Conservation (phyloP, 2,113 vertebrate genomes). For the Menidia beryllina region DNA sequence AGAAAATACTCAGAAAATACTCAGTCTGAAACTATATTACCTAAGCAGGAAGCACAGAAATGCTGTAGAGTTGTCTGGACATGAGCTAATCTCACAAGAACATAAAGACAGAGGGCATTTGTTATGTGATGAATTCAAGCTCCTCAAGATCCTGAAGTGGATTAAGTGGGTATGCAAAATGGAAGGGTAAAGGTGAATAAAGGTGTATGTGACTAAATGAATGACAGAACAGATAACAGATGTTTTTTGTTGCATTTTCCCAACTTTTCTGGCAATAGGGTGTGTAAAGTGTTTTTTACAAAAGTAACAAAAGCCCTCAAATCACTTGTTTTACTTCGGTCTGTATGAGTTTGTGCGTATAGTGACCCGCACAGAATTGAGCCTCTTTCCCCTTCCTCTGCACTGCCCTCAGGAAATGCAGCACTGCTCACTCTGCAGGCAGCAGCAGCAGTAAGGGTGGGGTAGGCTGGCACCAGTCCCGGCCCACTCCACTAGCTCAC, state of each 20-base stretch:
- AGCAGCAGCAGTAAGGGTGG: slow-evolving; percentile 77
- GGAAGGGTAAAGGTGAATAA: no score
- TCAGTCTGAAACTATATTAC: no score
- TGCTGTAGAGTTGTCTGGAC: not conserved
- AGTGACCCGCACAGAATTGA: slow-evolving; percentile 58
- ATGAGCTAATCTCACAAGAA: not conserved
- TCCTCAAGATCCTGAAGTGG: no score
- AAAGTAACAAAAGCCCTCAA: slow-evolving; percentile 31
- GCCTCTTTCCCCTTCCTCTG: slow-evolving; percentile 73
- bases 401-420: slow-evolving; percentile 82
- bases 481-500: slow-evolving; percentile 57
- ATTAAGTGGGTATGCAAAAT: no score
- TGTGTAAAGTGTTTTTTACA: not conserved
- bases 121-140: not conserved
- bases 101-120: not conserved
- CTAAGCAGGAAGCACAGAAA: not conserved
- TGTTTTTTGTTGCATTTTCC: not conserved
- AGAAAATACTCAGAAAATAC: not conserved
- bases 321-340: slow-evolving; percentile 30
- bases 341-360: slow-evolving; percentile 37
- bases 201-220: no score
- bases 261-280: not conserved
- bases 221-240: no score
- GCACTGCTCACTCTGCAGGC: slow-evolving; percentile 78
- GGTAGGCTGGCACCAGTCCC: slow-evolving; percentile 76